Percentiles rank a stretch among this genome's conserved stretches.
These are phyloP conservation scores for Zeus faber DNA, from an alignment of 2,113 vertebrate species.

Conservation along the genomic window DNA sequence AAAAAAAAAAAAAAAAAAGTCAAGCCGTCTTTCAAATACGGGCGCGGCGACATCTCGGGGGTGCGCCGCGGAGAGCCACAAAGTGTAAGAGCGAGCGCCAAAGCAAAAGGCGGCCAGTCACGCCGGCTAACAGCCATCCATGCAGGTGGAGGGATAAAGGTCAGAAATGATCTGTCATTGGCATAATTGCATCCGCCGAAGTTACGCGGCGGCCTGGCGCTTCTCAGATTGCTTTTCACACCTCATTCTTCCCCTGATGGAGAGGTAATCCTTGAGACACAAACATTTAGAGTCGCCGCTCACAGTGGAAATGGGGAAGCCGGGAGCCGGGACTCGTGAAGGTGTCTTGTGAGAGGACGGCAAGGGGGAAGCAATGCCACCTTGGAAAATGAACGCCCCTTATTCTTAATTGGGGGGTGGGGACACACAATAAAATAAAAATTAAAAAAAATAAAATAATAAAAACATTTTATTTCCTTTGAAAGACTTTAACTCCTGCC, in stretches of 20 bases:
- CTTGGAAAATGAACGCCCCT: neutral
- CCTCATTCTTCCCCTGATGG: slow-evolving; percentile 66
- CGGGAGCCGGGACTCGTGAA: slow-evolving; percentile 18
- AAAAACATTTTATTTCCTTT: neutral
- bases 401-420: neutral
- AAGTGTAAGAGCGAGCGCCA: slow-evolving; percentile 21
- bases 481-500: neutral
- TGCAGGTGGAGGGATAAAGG: slow-evolving; percentile 56
- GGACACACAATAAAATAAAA: too few species aligned
- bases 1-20: slow-evolving; percentile 31
- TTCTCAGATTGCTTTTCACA: slow-evolving; percentile 75
- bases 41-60: too few species aligned
- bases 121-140: slow-evolving; percentile 37
- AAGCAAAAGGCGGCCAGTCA: slow-evolving; percentile 52
- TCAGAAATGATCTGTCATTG: slow-evolving; percentile 72
- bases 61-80: slow-evolving; percentile 23
- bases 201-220: too few species aligned
- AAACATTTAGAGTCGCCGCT: slow-evolving; percentile 47
- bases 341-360: neutral
- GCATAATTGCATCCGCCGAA: slow-evolving; percentile 70
- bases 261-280: slow-evolving; percentile 67
- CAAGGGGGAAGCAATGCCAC: neutral
- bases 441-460: neutral
- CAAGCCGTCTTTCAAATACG: slow-evolving; percentile 46
- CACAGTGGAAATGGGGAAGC: slow-evolving; percentile 31